A percentile compares a stretch with the other conserved stretches of the same genome.
Evolutionary conservation across 1,140 invertebrate species (phyloP).

Genomic region (Meloidogyne floridensis): DNA sequence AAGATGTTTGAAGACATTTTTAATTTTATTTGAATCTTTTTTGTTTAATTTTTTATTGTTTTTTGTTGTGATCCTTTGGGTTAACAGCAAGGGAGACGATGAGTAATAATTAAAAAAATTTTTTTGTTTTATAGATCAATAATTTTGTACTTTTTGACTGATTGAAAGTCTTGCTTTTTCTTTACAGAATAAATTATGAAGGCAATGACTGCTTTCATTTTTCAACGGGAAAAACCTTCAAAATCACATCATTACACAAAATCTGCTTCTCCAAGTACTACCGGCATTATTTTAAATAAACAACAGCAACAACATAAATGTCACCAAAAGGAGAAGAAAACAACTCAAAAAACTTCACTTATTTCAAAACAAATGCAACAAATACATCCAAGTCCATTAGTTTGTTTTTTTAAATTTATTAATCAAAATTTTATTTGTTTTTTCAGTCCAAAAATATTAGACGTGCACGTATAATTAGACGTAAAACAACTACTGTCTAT

Average conservation of each 20-base stretch:
- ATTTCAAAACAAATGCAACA: slow-evolving; percentile 25
- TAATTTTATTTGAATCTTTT: background rate
- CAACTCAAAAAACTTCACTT: background rate
- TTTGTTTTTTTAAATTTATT: background rate
- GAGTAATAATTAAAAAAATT: too few species aligned
- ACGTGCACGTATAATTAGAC: slow-evolving; percentile 45
- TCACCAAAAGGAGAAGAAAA: background rate
- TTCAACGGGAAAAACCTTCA: background rate
- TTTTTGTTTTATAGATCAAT: too few species aligned
- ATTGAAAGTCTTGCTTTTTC: too few species aligned
- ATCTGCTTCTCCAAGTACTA: background rate
- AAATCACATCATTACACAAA: background rate
- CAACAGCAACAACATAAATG: background rate
- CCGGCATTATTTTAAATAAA: background rate
- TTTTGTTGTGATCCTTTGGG: background rate
- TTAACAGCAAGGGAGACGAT: too few species aligned
- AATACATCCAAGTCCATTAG: slow-evolving; percentile 34
- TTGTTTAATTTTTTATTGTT: background rate
- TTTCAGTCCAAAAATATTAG: background rate
- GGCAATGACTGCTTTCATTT: background rate
- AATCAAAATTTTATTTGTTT: too few species aligned
- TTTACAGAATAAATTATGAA: background rate
- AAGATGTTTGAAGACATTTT: background rate
- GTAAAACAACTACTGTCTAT: slow-evolving; percentile 49
- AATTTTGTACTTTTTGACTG: background rate